Evolutionary conservation across 2,113 vertebrate species (phyloP), one percentile per base, ranked within the genome.

Genomic region (Corythornis vintsioides): DNA sequence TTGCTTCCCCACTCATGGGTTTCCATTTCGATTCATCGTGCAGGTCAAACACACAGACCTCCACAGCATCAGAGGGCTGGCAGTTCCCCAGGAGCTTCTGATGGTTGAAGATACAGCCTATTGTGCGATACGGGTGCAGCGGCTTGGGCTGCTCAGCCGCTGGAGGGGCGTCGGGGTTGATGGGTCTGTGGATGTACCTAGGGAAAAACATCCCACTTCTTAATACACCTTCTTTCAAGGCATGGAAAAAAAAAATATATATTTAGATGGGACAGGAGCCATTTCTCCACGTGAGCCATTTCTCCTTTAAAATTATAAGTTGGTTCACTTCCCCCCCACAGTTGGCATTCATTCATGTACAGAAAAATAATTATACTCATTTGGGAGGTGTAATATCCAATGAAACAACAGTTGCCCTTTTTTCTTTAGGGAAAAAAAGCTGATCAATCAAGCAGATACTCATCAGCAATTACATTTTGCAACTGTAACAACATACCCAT

Each of bases 61-160:
- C 98, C 83, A 99, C 98, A 2, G 98, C 97, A 6, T 99, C 98
- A 15, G 98, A 98, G 12, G 99, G 98, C 90, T 99, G 99, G 88
- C 99, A 99, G 86, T 99, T 99, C 50, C 98, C 99, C 55, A 99
- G 88, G 96, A 99, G 99, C 84, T 94, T 97, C 8, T 98, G 98
- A 89, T 99, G 98, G 97, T 99, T 99, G 97, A 99, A 99, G 94
- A 99, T 95, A 72, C 99, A 99, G 89, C 99, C 99, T 64, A 99
- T 94, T 3, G 99, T 99, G 91, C 97, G 96, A 76, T 99, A 99
- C 2, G 99, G 98, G 90, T 98, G 98, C 28, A 97, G 92, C 1
- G 98, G 98, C 96, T 98, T 99, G 63, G 98, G 98, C 45, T 99
- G 98, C n/a, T 98, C 98, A 29, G 88, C 97, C 65, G 98, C 28